A percentile compares a stretch with the other conserved stretches of the same genome.
Conservation (phyloP, 2,113 vertebrate species). For the Calidris pygmaea region DNA sequence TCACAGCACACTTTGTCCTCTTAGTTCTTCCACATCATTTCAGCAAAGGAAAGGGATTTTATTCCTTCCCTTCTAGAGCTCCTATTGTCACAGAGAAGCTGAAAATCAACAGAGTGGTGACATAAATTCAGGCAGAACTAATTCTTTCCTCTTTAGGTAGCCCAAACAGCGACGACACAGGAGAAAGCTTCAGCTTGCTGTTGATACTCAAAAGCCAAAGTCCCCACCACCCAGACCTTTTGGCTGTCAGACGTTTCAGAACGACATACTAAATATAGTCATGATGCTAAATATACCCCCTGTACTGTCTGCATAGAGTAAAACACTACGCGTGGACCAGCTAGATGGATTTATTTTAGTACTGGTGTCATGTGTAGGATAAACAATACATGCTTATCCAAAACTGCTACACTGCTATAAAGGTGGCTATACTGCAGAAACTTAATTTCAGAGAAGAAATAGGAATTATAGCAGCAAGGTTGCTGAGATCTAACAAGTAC, state of each 20-base stretch:
- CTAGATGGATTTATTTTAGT: neutral
- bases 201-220: neutral
- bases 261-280: neutral
- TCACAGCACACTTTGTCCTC: neutral
- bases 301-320: neutral
- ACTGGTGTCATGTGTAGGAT: neutral
- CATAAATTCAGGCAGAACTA: neutral
- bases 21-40: neutral
- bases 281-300: neutral
- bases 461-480: neutral
- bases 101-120: neutral
- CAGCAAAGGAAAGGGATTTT: neutral
- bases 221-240: neutral
- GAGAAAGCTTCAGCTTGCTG: neutral
- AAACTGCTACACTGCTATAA: neutral
- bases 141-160: neutral
- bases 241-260: neutral
- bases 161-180: neutral
- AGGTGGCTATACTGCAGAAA: neutral
- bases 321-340: neutral
- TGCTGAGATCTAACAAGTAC: neutral
- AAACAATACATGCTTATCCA: neutral
- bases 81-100: neutral
- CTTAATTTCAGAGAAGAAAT: neutral
- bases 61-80: neutral